Percentiles rank a stretch among this genome's conserved stretches.
phyloP scores from a whole-genome alignment of 2,797 vertebrate genomes.

The Linurgus olivaceus region DNA sequence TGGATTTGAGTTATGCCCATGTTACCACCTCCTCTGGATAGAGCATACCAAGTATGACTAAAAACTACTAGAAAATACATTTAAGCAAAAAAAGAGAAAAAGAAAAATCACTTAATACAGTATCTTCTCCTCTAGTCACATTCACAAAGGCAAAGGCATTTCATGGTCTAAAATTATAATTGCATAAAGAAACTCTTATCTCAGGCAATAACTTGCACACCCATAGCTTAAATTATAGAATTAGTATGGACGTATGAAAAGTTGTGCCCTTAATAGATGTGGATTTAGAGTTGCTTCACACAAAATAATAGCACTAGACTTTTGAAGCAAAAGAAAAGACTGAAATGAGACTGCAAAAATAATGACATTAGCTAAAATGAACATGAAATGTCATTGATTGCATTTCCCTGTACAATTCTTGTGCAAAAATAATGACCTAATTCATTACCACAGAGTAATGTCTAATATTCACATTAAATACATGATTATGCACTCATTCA shows the following conservation, averaged over 20 bases:
- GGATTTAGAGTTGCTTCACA: not conserved
- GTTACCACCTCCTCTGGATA: not conserved
- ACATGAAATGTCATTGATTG: not conserved
- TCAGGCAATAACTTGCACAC: not conserved
- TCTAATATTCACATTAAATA: not conserved
- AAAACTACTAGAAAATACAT: not conserved
- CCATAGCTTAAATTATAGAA: not conserved
- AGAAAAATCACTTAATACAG: not conserved
- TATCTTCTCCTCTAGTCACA: not conserved
- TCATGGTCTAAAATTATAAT: not conserved
- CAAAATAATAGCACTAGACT: not conserved
- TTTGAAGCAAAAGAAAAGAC: not conserved
- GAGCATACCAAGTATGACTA: not conserved
- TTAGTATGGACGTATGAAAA: not conserved
- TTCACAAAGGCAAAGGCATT: not conserved
- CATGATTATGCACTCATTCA: not conserved
- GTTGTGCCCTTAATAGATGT: not conserved
- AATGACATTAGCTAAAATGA: not conserved
- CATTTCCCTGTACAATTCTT: not conserved
- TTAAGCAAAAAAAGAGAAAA: not conserved
- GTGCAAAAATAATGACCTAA: not conserved
- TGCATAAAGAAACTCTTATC: not conserved
- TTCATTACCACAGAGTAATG: not conserved
- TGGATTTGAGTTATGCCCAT: not conserved
- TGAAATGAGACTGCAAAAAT: not conserved